phyloP scores from a whole-genome alignment of 2,113 vertebrate genomes.

The Otolemur garnettii region DNA sequence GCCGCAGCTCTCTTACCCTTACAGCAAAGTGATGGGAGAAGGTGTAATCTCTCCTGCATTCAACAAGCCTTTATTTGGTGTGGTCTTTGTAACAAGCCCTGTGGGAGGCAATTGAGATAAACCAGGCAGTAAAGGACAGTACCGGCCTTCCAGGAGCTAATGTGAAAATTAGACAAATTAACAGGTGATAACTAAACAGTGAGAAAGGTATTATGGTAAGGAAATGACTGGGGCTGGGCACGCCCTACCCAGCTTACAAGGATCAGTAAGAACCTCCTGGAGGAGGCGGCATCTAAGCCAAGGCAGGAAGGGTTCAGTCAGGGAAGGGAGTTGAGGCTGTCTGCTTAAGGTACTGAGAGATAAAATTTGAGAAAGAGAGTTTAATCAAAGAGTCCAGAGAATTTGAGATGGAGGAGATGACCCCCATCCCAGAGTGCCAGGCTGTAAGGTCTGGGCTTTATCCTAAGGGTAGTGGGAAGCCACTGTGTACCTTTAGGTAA shows the following conservation, averaged over 20 bases:
- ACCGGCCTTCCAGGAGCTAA: background rate
- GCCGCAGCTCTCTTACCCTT: background rate
- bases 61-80: background rate
- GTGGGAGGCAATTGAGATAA: background rate
- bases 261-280: background rate
- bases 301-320: background rate
- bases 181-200: background rate
- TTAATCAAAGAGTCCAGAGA: background rate
- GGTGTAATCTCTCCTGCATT: background rate
- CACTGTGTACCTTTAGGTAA: background rate
- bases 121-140: background rate
- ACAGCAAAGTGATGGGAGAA: background rate
- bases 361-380: background rate
- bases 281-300: fast-evolving
- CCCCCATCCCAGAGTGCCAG: background rate
- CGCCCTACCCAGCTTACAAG: background rate
- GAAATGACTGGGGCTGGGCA: background rate
- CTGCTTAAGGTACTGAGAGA: background rate
- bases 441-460: background rate
- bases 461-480: background rate
- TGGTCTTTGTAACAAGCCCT: background rate
- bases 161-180: background rate
- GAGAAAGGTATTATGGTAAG: background rate
- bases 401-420: background rate
- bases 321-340: no score